Conservation (phyloP, 2,113 vertebrate genomes). For the Sceloporus tristichus region DNA sequence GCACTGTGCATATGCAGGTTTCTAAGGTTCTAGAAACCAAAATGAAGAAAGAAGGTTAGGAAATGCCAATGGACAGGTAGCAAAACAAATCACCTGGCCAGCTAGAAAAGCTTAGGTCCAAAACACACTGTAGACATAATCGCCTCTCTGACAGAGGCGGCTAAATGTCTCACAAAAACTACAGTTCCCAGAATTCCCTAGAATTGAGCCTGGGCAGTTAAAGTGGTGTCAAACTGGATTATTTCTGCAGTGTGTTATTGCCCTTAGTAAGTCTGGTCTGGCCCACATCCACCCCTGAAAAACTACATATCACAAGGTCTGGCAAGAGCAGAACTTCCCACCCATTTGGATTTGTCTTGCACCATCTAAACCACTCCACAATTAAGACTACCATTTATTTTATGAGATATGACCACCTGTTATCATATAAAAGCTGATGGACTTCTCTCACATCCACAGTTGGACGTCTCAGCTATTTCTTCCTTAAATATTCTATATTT, state of each 20-base stretch:
- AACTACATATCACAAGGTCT: not conserved
- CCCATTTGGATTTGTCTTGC: constrained; percentile 4
- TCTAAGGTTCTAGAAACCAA: not conserved
- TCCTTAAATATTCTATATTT: constrained; percentile 61
- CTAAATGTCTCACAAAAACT: too few relatives aligned
- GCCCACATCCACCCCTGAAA: not conserved
- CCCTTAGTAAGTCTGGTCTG: not conserved
- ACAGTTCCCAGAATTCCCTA: too few relatives aligned
- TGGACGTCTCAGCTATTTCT: constrained; percentile 48
- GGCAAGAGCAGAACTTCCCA: not conserved
- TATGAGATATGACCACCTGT: not conserved
- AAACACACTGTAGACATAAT: too few relatives aligned
- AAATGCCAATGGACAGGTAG: not conserved
- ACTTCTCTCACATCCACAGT: not conserved
- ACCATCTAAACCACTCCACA: not conserved
- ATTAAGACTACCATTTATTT: not conserved
- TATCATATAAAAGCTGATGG: not conserved
- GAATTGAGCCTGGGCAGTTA: too few relatives aligned
- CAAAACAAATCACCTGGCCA: not conserved
- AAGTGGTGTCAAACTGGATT: too few relatives aligned
- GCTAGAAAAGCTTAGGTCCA: not conserved
- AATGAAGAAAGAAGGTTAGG: not conserved
- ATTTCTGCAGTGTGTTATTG: too few relatives aligned
- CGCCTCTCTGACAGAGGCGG: too few relatives aligned
- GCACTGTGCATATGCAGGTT: too few relatives aligned